Conservation (phyloP, 2,113 vertebrate species). For the Mionectes macconnelli region DNA sequence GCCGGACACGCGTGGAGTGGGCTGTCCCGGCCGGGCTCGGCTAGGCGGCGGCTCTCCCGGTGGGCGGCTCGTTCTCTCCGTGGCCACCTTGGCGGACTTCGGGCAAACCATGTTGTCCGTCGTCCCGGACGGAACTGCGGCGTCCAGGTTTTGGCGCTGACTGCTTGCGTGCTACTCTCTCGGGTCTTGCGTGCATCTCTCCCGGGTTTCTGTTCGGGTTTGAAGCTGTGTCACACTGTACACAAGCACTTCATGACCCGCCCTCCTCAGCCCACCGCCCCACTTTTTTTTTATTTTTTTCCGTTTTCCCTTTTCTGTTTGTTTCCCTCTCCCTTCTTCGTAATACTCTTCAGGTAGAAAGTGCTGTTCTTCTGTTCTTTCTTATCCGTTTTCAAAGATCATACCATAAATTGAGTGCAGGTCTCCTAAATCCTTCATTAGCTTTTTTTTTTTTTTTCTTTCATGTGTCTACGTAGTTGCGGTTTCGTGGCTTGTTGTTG, state of each 20-base stretch:
- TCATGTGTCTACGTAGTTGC: not conserved
- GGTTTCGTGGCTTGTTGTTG: not conserved
- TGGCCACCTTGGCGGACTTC: accelerated
- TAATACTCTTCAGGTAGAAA: not conserved
- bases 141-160: not conserved
- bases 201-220: too few species aligned
- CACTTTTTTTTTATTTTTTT: too few species aligned
- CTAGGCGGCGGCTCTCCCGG: not conserved
- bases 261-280: not conserved
- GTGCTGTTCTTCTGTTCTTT: not conserved
- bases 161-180: accelerated
- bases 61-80: not conserved
- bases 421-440: not conserved
- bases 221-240: not conserved
- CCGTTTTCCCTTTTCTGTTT: not conserved
- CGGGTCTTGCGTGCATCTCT: too few species aligned
- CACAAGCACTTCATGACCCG: not conserved
- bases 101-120: not conserved
- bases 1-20: not conserved
- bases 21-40: not conserved
- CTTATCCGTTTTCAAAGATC: not conserved
- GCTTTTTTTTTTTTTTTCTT: not conserved
- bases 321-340: not conserved
- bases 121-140: not conserved
- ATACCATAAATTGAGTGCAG: not conserved